phyloP scores from a whole-genome alignment of 2,888 invertebrate species.

The Macaria notata region DNA sequence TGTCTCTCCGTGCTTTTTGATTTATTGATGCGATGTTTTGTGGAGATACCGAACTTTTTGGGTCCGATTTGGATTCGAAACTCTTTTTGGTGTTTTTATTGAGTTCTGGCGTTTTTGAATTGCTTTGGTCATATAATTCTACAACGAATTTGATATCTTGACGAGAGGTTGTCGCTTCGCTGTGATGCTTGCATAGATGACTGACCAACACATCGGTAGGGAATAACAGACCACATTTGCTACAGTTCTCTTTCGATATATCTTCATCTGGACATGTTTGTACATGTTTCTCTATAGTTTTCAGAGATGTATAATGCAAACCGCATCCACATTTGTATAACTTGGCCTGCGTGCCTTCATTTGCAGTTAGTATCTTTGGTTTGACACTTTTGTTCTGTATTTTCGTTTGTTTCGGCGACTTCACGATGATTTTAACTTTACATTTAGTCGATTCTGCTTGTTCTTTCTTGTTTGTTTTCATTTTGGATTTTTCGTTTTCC shows the following conservation, averaged over 20 bases:
- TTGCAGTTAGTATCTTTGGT: no score
- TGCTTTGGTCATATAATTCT: conserved; percentile 10
- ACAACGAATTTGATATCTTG: conserved; percentile 27
- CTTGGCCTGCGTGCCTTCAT: conserved; percentile 3
- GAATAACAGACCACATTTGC: conserved; percentile 45
- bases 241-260: conserved; percentile 43
- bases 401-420: background rate
- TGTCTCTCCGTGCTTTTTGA: no score
- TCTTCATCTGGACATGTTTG: conserved; percentile 25
- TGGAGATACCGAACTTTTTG: no score
- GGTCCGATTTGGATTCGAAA: no score
- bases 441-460: background rate
- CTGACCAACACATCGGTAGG: conserved; percentile 43
- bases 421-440: background rate
- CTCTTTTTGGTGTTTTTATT: background rate
- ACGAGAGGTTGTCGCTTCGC: background rate
- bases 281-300: conserved; percentile 39
- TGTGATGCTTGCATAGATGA: conserved; percentile 50
- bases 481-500: background rate
- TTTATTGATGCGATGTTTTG: no score
- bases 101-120: background rate
- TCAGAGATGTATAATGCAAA: conserved; percentile 43
- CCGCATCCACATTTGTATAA: conserved; percentile 47
- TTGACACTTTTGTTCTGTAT: background rate
- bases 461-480: background rate